Evolutionary conservation across 2,113 vertebrate genomes (phyloP), one percentile per base, ranked within the genome.

Genomic region (Indicator indicator): DNA sequence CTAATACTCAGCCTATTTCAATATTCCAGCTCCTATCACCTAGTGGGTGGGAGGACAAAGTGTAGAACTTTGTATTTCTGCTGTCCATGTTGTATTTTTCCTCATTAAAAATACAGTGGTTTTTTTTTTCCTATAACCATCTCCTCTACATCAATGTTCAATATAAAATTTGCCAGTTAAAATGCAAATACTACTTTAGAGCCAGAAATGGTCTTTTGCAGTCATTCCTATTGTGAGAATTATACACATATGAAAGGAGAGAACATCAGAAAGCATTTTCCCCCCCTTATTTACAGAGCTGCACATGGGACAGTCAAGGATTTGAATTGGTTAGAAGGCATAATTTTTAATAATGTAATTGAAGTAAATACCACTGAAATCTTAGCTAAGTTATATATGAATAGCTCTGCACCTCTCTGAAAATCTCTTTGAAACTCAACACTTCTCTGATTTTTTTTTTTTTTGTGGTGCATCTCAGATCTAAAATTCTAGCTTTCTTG

Each of bases 401-500:
- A 69, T 55, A 71, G 7, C 17, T 77, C 40, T 38, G 12, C 9
- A 82, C 2, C 11, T 76, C 28, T 70, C 64, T 84, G 40, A 83
- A 89, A 93, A 84, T 60, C 23, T 86, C 62, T 84, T 71, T 82
- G 81, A 95, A 89, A 94, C 12, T 33, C 52, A 80, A 80, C 91
- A 80, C 19, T 5, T 52, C 2, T 27, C 40, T 67, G 56, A 73
- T 13, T 13, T 52, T 24, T 52, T 26, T 14, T 46, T 14, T 58
- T 84, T 44, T 10, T 54, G 32, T 55, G 24, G 27, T 77, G 16
- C 19, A 67, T 76, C 42, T 88, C 50, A 76, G 23, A 87, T 87
- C 77, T 91, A 85, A 82, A 90, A 65, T 94, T 91, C 68, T 58
- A 23, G 27, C 14, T 74, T 75, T 67, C 40, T 79, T 73, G 11